These are phyloP conservation scores for Cydia amplana DNA, from an alignment of 1,140 invertebrate species.

Conservation along the genomic window DNA sequence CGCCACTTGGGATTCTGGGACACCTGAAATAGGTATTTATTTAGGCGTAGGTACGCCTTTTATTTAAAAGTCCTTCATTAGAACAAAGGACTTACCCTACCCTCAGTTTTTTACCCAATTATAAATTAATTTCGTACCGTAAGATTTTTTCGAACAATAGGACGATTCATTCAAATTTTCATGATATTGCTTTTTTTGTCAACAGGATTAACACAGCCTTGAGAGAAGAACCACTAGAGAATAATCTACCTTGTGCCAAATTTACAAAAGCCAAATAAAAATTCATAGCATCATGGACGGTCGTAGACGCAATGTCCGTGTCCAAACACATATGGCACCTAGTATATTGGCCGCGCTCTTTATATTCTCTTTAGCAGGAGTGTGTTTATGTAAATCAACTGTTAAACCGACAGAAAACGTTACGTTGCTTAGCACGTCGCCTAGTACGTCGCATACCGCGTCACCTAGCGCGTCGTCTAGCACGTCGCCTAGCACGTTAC, in stretches of 20 bases:
- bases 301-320: constrained; percentile 30
- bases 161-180: background rate
- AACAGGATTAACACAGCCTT: background rate
- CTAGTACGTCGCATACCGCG: constrained; percentile 39
- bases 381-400: constrained; percentile 44
- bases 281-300: constrained; percentile 22
- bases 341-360: constrained; percentile 44
- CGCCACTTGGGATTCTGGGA: constrained; percentile 44
- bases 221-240: background rate
- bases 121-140: background rate
- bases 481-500: background rate
- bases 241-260: constrained; percentile 19
- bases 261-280: constrained; percentile 19
- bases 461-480: constrained; percentile 37
- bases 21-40: constrained; percentile 32
- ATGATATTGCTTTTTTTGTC: constrained; percentile 13
- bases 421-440: constrained; percentile 33
- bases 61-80: constrained; percentile 31
- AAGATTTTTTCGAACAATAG: background rate
- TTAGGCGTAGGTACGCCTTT: constrained; percentile 31
- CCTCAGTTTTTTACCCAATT: background rate
- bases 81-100: background rate
- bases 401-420: constrained; percentile 46
- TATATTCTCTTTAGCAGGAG: constrained; percentile 50
- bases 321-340: constrained; percentile 32